Evolutionary conservation across 2,797 vertebrate genomes (phyloP).

Genomic region (Lacerta viridis): DNA sequence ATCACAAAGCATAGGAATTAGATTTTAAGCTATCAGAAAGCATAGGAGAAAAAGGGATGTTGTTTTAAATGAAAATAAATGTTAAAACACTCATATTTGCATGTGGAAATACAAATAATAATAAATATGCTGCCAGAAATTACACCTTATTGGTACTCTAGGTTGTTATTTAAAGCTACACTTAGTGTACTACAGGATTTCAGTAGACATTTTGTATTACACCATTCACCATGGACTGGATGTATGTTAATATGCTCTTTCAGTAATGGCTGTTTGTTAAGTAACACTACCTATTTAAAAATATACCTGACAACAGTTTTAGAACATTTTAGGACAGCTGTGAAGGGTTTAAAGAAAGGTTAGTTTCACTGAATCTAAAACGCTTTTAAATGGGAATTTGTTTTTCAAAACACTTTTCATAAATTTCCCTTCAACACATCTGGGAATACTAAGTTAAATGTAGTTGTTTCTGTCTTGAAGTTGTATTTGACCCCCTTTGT

Average conservation of each 20-base stretch:
- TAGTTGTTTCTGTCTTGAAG: constrained; percentile 80
- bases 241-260: constrained; percentile 77
- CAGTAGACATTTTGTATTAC: constrained; percentile 67
- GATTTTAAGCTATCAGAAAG: not conserved
- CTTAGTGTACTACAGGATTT: constrained; percentile 78
- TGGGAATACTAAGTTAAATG: constrained; percentile 79
- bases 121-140: not conserved
- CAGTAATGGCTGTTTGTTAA: constrained; percentile 80
- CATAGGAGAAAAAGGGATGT: not conserved
- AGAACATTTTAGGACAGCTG: constrained; percentile 82
- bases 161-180: constrained; percentile 48
- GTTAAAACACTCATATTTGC: not conserved
- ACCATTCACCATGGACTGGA: constrained; percentile 76
- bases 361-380: constrained; percentile 82
- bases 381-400: constrained; percentile 80
- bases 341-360: constrained; percentile 83
- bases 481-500: constrained; percentile 79
- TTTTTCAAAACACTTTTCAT: constrained; percentile 79
- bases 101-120: not conserved
- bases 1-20: too few species aligned
- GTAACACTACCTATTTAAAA: constrained; percentile 78
- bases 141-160: not conserved
- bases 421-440: constrained; percentile 79
- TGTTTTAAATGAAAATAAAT: not conserved
- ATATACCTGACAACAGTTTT: constrained; percentile 81